phyloP scores from a whole-genome alignment of 2,888 invertebrate species.

The Eilema depressum region DNA sequence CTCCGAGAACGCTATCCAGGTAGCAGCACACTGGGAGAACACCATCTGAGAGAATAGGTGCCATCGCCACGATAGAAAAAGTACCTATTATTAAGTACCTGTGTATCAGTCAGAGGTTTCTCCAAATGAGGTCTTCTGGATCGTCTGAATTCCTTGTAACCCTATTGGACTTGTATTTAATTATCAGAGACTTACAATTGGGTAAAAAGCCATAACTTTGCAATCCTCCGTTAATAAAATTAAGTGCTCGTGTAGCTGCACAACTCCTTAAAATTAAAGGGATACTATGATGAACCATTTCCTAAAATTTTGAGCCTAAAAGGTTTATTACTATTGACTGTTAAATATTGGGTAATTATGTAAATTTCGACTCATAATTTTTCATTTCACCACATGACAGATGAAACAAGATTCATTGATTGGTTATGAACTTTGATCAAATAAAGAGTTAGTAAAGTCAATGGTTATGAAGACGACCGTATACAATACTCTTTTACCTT shows the following conservation, averaged over 20 bases:
- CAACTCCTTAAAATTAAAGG: conserved; percentile 2
- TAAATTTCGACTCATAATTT: conserved; percentile 2
- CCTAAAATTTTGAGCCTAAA: not conserved
- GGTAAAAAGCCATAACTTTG: conserved; percentile 16
- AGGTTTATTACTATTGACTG: not conserved
- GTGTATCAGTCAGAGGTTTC: not conserved
- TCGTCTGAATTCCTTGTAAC: not conserved
- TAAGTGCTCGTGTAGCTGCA: conserved; percentile 6
- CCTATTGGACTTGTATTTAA: not conserved
- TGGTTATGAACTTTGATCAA: not conserved
- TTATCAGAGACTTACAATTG: conserved; percentile 15
- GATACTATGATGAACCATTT: conserved; percentile 13
- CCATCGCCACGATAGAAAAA: too few relatives aligned
- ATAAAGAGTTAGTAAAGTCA: not conserved
- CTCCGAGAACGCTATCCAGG: too few relatives aligned
- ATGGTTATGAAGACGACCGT: conserved; percentile 4
- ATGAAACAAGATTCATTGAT: conserved; percentile 7
- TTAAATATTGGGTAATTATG: not conserved
- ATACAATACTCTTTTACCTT: conserved; percentile 1
- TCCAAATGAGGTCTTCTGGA: not conserved
- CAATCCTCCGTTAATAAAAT: conserved; percentile 8
- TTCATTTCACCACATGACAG: conserved; percentile 9
- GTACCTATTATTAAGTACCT: not conserved
- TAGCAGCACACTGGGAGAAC: too few relatives aligned
- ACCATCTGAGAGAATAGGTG: too few relatives aligned